A percentile compares a stretch with the other conserved stretches of the same genome.
Evolutionary conservation across 2,888 invertebrate genomes (phyloP).

Genomic region (Ochropacha duplaris): DNA sequence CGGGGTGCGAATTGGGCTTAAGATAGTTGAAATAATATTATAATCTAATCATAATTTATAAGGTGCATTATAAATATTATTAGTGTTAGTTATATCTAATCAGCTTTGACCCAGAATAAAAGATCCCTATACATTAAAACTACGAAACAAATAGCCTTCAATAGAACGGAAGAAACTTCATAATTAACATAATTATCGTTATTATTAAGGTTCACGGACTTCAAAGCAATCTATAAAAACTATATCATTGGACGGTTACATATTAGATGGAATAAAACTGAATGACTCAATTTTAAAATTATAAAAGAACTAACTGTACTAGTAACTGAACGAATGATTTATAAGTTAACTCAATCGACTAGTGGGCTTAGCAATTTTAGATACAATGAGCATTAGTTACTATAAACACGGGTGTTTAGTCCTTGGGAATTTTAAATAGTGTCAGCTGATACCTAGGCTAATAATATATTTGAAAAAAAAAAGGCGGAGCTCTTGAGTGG

Average conservation of each 20-base stretch:
- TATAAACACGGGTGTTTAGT: no score
- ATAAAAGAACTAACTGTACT: no score
- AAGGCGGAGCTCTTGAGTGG: no score
- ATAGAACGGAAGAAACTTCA: conserved; percentile 37
- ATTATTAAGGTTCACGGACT: conserved; percentile 58
- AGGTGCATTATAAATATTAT: conserved; percentile 15
- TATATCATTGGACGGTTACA: conserved; percentile 54
- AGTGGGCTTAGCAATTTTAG: no score
- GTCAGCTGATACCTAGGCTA: no score
- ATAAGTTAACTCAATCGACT: no score
- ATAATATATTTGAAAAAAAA: conserved; percentile 58
- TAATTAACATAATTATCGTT: conserved; percentile 61
- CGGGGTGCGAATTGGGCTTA: conserved; percentile 26
- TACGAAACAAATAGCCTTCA: conserved; percentile 31
- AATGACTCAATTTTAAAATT: no score
- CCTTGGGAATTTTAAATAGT: no score
- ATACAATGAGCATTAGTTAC: no score
- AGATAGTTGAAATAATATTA: conserved; percentile 11
- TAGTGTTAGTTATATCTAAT: conserved; percentile 20
- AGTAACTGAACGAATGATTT: no score
- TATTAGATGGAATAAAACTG: no score
- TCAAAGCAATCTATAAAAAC: conserved; percentile 62
- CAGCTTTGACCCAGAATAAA: conserved; percentile 26
- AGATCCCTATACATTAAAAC: no score
- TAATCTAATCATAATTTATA: conserved; percentile 14